Evolutionary conservation across 2,113 vertebrate species (phyloP).

Genomic region (Bucco capensis): DNA sequence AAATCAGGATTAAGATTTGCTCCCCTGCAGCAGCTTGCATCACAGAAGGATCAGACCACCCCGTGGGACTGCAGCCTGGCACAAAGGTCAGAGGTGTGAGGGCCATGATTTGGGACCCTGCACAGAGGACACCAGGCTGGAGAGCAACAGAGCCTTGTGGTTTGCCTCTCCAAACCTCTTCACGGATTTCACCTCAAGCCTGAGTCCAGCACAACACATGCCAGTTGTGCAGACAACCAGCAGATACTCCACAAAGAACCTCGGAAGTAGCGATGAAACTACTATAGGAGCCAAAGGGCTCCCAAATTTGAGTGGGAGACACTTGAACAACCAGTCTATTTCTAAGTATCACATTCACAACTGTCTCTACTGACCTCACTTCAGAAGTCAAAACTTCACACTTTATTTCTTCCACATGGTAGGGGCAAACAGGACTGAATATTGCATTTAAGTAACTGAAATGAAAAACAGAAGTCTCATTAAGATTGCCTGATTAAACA

Average conservation of each 20-base stretch:
- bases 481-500: not conserved
- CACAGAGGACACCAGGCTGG: fast-evolving
- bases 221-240: not conserved
- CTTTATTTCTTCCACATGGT: not conserved
- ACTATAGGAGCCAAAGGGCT: not conserved
- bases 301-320: not conserved
- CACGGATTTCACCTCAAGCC: not conserved
- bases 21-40: too few relatives aligned
- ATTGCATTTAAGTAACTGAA: not conserved
- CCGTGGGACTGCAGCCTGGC: not conserved
- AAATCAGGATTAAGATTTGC: too few relatives aligned
- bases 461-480: not conserved
- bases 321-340: not conserved
- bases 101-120: fast-evolving
- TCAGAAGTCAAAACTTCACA: not conserved
- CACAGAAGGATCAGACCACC: not conserved
- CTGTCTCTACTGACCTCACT: not conserved
- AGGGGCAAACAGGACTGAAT: not conserved
- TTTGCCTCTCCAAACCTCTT: not conserved
- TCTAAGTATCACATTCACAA: not conserved
- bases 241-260: not conserved
- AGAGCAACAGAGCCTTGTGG: not conserved
- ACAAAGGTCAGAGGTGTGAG: fast-evolving
- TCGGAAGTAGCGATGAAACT: not conserved
- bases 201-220: fast-evolving